Base-by-base conservation (phyloP, 2,113 vertebrate genomes). In the Hemibagrus wyckioides region DNA sequence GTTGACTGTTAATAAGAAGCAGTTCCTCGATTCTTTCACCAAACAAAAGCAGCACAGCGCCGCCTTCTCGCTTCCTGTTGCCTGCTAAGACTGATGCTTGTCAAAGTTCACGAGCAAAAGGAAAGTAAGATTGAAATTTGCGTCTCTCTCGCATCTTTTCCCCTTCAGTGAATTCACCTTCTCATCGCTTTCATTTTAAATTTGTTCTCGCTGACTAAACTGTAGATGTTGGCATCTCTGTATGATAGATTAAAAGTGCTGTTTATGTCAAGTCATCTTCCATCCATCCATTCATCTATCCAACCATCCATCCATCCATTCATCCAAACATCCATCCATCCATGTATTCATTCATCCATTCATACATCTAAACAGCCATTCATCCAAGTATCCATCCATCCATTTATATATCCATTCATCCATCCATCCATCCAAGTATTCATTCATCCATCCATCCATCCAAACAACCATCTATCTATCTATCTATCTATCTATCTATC, bases 171-270 rank as follows among this genome's bases (percentile, higher is more conserved):
- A 71, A 71, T 71, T 65, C 57, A 21, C 13, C 15, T 67, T 73
- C 21, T 39, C 6, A 73, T 8, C 1, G 19, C 2, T 23, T 73
- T 36, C 41, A 15, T 28, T 6, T 48, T 11, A 17, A 33, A 75
- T 48, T 75, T 75, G 41, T 75, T 48, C 73, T 76, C 41, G 48
- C 7, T 71, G 23, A n/a, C 25, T 76, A 50, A 77, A 77, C 25
- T 79, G 50, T 23, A 79, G 28, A 80, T 33, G 17, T 30, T 79
- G 48, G 48, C 9, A 23, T 1, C 19, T 80, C n/a, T 69, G 57
- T 50, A 52, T 41, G n/a, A 73, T 36, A 39, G 15, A 77, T 83
- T 41, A 79, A 77, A 83, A 86, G 61, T 6, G 80, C 79, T 14
- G 33, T 21, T 76, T 52, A 56, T 71, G 56, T 50, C 21, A 73